Base-by-base conservation (phyloP, 2,113 vertebrate species). In the Osmerus mordax region DNA sequence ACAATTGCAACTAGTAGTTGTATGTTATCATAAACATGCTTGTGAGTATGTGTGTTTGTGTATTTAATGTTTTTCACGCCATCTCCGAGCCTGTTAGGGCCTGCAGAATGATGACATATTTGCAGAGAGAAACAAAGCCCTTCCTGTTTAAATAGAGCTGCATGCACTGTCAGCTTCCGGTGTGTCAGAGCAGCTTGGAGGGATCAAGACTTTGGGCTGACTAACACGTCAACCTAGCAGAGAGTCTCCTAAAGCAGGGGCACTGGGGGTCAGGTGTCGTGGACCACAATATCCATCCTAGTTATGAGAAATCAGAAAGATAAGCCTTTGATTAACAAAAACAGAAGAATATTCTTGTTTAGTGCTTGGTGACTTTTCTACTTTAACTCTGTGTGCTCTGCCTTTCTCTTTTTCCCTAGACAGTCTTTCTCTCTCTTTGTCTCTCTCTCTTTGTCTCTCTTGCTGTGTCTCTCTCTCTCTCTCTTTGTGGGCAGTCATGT, bases 121-220 rank as follows among this genome's bases (percentile, higher is more conserved):
- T 82, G 63, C 70, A 61, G 29, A 76, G 52, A 73, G 70, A 66
- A 85, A 83, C 58, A 74, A 64, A 77, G 4, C 72, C 56, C 84
- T 83, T 90, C 87, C 87, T 83, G 73, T 87, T 81, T 52, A 15
- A 83, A 29, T 68, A 5, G 14, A 23, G 13, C 62, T 41, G 69
- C 53, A 55, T 32, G 64, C 36, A 70, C 71, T 65, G 54, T 52
- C 3, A 2, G 72, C 66, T 90, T 89, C 84, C 87, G 79, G 61
- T 79, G 62, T 70, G 21, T 69, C 36, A 58, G 65, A 80, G 23
- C 64, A 21, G 68, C 25, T 72, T 23, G 36, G 29, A 8, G 64
- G 71, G 65, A 62, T 15, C n/a, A 9, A 63, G 65, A 23, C 60
- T 62, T 76, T 72, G 51, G 61, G 60, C 65, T 75, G 69, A 71